Evolutionary conservation across 2,888 invertebrate species (phyloP), one percentile per base, ranked within the genome.

Genomic region (Timandra comae): DNA sequence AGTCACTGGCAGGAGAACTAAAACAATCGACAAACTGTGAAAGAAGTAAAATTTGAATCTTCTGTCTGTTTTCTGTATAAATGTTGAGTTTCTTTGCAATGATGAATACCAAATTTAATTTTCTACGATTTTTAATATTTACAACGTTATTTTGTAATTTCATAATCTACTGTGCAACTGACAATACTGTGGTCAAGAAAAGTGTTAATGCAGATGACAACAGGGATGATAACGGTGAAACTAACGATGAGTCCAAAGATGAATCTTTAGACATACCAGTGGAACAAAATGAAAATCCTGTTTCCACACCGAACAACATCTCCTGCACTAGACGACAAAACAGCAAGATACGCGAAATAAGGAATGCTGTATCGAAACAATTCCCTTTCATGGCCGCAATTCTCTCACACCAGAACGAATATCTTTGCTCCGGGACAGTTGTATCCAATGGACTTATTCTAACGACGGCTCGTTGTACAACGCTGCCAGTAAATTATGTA

Each of bases 301-400:
- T n/a, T n/a, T n/a, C n/a, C n/a, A 76, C 73, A 33, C 35, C 51
- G 7, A 58, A 46, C 38, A 64, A 62, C 23, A 40, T 64, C 19
- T 62, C 69, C 5, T 84, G 82, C 38, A 56, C 71, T 2, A 65
- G 84, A 51, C 63, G 75, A 52, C 61, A 63, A 47, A 72, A 72
- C 35, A 67, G 53, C 39, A 56, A 53, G 46, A 60, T 84, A 65
- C 84, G 84, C 43, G 78, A 79, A 59, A 70, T 82, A 51, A 52
- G 43, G 16, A 9, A 39, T 20, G 82, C 77, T n/a, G 37, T 29
- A 26, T 27, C 38, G 13, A 64, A 56, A 21, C 74, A 80, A 38
- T 85, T 77, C 50, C 79, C 84, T 13, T 85, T 81, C 38, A 65
- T 84, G 57, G 81, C 55, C 9, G 74, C 81, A 4, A 43, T 82